Base-by-base conservation (phyloP, 1,140 invertebrate species). In the Drosophila orosa region DNA sequence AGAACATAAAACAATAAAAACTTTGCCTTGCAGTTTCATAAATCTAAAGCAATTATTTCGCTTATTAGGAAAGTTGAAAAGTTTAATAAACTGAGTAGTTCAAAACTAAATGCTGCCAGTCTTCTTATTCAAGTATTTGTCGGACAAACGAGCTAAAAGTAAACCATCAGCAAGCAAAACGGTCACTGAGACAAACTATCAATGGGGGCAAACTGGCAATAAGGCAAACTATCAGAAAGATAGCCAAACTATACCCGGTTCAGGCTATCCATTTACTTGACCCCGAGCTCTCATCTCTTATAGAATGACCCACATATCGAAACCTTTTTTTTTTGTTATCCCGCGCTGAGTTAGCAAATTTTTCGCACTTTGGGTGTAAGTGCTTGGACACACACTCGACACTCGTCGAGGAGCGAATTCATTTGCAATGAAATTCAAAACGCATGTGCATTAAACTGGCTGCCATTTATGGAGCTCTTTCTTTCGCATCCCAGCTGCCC, bases 371-470 rank as follows among this genome's bases (percentile, higher is more conserved):
- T 55, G 40, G 48, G 29, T 33, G 50, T 25, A 57, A 71, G 65
- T 69, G 40, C 67, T 72, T 45, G 42, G 48, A 62, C 50, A 76
- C 35, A 57, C 59, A 69, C 48, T 48, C 27, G 24, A 22, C 47
- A 52, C 48, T 33, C 50, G 19, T 27, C 48, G 42, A 35, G 45
- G 31, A 45, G 31, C 40, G 42, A 68, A 63, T 76, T 76, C 73
- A 55, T 65, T 47, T 85, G 77, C 77, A 74, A 86, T 85, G 82
- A 86, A 86, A 85, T 78, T 78, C 82, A 78, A 85, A 77, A 86
- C 50, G 82, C 78, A 63, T 72, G 62, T 74, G 73, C 54, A 66
- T 75, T 79, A 84, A 82, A 84, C 58, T 67, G 72, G 48, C 54
- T 57, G 54, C 25, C 67, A 76, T 83, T 80, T 74, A 17, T 63